A percentile compares a stretch with the other conserved stretches of the same genome.
Evolutionary conservation across 2,888 invertebrate genomes (phyloP).

Genomic region (Leptura quadrifasciata): DNA sequence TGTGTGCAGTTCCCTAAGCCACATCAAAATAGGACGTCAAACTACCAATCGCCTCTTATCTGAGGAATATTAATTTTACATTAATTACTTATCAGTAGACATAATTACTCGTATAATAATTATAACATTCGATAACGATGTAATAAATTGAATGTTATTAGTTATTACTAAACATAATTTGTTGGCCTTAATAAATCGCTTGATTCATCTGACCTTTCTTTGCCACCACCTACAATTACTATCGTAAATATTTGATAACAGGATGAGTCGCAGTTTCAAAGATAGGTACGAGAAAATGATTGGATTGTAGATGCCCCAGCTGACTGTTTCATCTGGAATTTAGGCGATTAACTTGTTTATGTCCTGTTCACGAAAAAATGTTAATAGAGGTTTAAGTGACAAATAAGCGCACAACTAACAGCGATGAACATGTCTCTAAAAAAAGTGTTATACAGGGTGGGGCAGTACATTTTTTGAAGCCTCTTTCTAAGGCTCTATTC

Average conservation of each 20-base stretch:
- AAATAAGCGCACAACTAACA: background rate
- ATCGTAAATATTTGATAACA: background rate
- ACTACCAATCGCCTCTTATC: no score
- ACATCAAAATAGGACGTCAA: no score
- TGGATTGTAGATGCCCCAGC: background rate
- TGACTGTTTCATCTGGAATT: background rate
- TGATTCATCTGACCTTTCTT: background rate
- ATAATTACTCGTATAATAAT: constrained; percentile 9
- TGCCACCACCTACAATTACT: constrained; percentile 4
- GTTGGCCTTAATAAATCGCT: background rate
- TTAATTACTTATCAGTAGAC: background rate
- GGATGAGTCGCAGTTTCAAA: background rate
- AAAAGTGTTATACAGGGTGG: no score
- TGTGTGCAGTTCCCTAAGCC: no score
- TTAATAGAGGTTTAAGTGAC: background rate
- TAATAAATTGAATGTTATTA: constrained; percentile 8
- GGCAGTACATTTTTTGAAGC: no score
- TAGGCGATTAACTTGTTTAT: background rate
- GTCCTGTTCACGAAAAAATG: background rate
- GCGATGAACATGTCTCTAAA: background rate
- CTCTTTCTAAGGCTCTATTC: no score
- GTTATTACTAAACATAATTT: background rate
- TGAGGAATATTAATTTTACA: background rate
- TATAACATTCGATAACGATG: background rate
- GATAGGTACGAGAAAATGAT: background rate